Evolutionary conservation across 2,888 invertebrate species (phyloP).

Genomic region (Netelia inedita): DNA sequence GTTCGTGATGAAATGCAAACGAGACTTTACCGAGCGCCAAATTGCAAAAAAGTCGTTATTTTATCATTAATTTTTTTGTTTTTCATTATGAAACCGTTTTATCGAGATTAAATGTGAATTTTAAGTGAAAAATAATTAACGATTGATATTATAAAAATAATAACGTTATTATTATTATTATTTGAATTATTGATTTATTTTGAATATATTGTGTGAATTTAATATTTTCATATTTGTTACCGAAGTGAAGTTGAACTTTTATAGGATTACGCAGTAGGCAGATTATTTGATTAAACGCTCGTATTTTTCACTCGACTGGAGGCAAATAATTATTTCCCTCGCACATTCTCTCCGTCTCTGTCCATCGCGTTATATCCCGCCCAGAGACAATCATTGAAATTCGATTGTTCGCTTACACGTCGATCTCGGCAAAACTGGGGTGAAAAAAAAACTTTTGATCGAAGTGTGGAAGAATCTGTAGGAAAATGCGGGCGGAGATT

Average conservation of each 20-base stretch:
- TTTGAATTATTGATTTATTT: background rate
- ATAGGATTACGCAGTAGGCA: background rate
- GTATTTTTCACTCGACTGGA: background rate
- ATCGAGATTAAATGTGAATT: background rate
- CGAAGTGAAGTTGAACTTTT: no score
- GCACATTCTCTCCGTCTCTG: background rate
- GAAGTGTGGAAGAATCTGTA: slow-evolving; percentile 37
- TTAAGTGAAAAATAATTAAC: no score
- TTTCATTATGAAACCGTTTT: background rate
- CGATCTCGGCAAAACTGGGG: background rate
- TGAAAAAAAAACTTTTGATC: slow-evolving; percentile 45
- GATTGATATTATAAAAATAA: no score
- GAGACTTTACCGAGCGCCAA: background rate
- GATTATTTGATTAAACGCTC: slow-evolving; percentile 5
- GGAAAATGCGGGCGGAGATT: slow-evolving; percentile 31
- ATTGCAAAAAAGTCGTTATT: background rate
- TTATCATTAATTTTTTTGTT: background rate
- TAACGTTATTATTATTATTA: no score
- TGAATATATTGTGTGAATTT: no score
- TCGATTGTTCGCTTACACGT: slow-evolving; percentile 15
- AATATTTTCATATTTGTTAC: no score
- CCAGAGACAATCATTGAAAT: slow-evolving; percentile 26
- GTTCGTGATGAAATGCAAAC: background rate
- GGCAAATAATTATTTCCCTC: slow-evolving; percentile 9
- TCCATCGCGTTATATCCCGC: background rate